Conservation (phyloP, 35 echinoderm and acorn worm species). For the Apostichopus parvimensis region DNA sequence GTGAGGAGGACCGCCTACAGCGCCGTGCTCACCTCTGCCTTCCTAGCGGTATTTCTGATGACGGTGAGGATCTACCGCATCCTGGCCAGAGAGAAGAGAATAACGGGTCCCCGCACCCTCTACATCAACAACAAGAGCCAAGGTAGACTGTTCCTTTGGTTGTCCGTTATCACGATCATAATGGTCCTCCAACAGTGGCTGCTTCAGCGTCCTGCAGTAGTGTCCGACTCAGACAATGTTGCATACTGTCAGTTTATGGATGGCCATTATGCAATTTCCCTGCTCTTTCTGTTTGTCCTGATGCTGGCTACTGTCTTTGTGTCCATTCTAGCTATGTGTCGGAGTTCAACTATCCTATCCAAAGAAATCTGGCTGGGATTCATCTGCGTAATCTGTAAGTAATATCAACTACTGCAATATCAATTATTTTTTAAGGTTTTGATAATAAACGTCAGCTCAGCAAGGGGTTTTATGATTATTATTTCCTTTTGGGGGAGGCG, state of each 20-base stretch:
- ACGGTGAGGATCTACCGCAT: constrained; percentile 58
- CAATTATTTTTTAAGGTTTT: no score
- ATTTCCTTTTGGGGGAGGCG: no score
- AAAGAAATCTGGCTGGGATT: constrained; percentile 9
- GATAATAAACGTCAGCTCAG: no score
- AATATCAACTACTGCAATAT: no score
- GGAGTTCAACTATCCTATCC: constrained; percentile 43
- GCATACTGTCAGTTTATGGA: constrained; percentile 23
- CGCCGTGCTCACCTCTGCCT: background rate
- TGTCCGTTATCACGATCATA: constrained; percentile 27
- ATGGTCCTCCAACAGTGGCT: background rate
- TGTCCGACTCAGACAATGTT: background rate
- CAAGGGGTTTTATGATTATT: no score
- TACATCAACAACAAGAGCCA: constrained; percentile 62
- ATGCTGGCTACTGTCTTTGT: constrained; percentile 27
- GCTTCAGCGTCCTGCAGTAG: background rate
- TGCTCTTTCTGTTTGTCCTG: constrained; percentile 17
- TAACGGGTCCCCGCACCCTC: constrained; percentile 49
- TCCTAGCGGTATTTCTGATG: constrained; percentile 37
- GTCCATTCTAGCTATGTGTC: constrained; percentile 9
- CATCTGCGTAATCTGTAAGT: constrained; percentile 37
- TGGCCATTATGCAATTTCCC: constrained; percentile 29
- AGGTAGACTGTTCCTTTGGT: constrained; percentile 7
- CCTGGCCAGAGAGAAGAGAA: constrained; percentile 53
- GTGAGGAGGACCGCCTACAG: background rate